Percentiles rank a stretch among this genome's conserved stretches.
phyloP scores from a whole-genome alignment of 2,888 invertebrate genomes.

The Rhaphigaster nebulosa region DNA sequence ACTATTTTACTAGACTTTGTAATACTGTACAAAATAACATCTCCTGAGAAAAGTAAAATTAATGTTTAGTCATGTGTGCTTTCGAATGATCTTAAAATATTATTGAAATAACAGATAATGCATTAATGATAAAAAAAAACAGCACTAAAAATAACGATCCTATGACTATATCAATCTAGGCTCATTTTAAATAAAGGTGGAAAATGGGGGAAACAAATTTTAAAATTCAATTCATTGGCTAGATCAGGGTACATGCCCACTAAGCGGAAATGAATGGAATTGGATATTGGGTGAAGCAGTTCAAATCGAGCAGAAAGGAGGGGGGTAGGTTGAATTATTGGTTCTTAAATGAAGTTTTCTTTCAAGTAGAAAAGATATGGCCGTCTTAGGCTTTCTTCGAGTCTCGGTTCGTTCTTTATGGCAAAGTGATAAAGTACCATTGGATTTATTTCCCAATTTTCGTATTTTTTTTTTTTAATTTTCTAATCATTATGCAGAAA shows the following conservation, averaged over 20 bases:
- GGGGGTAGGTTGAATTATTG: not conserved
- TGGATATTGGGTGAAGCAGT: conserved; percentile 15
- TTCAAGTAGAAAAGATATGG: conserved; percentile 33
- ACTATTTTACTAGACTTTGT: too few species aligned
- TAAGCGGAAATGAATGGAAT: conserved; percentile 39
- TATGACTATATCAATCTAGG: not conserved
- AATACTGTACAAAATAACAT: too few species aligned
- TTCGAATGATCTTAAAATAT: too few species aligned
- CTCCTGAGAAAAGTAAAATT: too few species aligned
- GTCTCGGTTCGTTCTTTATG: not conserved
- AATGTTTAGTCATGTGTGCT: too few species aligned
- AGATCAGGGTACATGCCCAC: conserved; percentile 18
- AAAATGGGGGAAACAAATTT: not conserved
- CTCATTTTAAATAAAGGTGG: not conserved
- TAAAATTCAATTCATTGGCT: conserved; percentile 6
- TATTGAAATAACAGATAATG: too few species aligned
- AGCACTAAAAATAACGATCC: too few species aligned
- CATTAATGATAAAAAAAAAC: too few species aligned
- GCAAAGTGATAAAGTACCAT: not conserved
- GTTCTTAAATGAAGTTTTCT: conserved; percentile 44
- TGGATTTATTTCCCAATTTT: not conserved
- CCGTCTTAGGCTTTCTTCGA: not conserved
- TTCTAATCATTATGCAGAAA: not conserved
- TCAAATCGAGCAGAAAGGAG: conserved; percentile 16
- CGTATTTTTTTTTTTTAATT: not conserved